Conservation (phyloP, 2,888 invertebrate genomes). For the Zootermopsis nevadensis region DNA sequence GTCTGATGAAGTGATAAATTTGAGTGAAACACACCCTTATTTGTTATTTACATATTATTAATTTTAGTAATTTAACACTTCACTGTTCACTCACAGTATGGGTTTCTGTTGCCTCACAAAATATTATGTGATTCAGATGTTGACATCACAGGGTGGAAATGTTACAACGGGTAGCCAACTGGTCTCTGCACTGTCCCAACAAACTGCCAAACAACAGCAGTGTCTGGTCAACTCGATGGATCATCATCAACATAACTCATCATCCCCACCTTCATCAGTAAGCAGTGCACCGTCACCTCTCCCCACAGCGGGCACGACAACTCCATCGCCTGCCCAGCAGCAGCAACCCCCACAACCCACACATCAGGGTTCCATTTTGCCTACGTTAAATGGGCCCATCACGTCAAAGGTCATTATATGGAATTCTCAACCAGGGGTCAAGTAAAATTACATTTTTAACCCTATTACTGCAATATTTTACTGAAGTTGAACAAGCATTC, state of each 20-base stretch:
- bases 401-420: conserved; percentile 59
- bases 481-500: too few relatives aligned
- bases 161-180: conserved; percentile 29
- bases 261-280: conserved; percentile 64
- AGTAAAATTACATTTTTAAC: too few relatives aligned
- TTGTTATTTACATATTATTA: too few relatives aligned
- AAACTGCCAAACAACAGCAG: conserved; percentile 42
- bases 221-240: conserved; percentile 52
- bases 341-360: conserved; percentile 50
- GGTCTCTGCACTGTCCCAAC: conserved; percentile 40
- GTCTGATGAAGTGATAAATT: too few relatives aligned
- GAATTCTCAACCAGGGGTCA: not conserved
- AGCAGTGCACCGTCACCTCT: conserved; percentile 70
- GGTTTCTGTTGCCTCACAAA: too few relatives aligned
- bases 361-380: conserved; percentile 57
- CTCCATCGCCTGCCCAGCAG: conserved; percentile 53
- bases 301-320: conserved; percentile 57
- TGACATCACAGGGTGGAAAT: conserved; percentile 26
- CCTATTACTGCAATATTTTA: too few relatives aligned
- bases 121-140: not conserved
- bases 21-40: too few relatives aligned
- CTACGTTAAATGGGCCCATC: conserved; percentile 66
- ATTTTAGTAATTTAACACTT: too few relatives aligned
- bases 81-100: too few relatives aligned
- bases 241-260: conserved; percentile 53